These are phyloP conservation scores for Megastigmus dorsalis DNA, from an alignment of 2,888 invertebrate species.

Conservation along the genomic window DNA sequence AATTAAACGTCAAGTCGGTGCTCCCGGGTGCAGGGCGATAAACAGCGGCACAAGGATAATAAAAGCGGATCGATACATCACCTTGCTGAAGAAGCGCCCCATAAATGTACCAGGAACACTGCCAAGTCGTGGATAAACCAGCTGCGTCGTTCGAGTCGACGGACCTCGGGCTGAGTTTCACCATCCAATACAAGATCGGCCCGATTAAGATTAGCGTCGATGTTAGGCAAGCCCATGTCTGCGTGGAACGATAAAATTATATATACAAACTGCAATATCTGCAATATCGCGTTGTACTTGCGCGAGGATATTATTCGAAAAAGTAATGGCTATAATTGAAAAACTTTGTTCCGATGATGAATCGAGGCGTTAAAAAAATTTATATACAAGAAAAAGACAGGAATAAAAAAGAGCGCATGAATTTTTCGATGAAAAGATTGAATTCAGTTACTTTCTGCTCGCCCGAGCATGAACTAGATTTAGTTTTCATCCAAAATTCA, in stretches of 20 bases:
- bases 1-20: neutral
- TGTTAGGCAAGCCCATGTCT: slow-evolving; percentile 90
- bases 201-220: slow-evolving; percentile 85
- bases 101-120: slow-evolving; percentile 91
- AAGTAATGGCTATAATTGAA: too few relatives aligned
- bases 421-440: too few relatives aligned
- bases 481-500: too few relatives aligned
- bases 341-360: too few relatives aligned
- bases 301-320: too few relatives aligned
- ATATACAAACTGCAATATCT: too few relatives aligned
- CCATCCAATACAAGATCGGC: slow-evolving; percentile 84
- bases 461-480: too few relatives aligned
- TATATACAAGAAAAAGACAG: too few relatives aligned
- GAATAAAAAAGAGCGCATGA: too few relatives aligned
- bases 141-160: slow-evolving; percentile 52
- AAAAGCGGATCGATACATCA: slow-evolving; percentile 67
- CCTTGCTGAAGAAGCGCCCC: slow-evolving; percentile 95
- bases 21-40: neutral
- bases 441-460: too few relatives aligned
- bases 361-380: too few relatives aligned
- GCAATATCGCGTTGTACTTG: too few relatives aligned
- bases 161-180: slow-evolving; percentile 80
- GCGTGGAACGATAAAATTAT: slow-evolving; percentile 38
- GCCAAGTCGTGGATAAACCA: slow-evolving; percentile 74
- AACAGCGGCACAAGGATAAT: slow-evolving; percentile 1